phyloP scores from a whole-genome alignment of 2,888 invertebrate species.

The Stenichneumon culpator region DNA sequence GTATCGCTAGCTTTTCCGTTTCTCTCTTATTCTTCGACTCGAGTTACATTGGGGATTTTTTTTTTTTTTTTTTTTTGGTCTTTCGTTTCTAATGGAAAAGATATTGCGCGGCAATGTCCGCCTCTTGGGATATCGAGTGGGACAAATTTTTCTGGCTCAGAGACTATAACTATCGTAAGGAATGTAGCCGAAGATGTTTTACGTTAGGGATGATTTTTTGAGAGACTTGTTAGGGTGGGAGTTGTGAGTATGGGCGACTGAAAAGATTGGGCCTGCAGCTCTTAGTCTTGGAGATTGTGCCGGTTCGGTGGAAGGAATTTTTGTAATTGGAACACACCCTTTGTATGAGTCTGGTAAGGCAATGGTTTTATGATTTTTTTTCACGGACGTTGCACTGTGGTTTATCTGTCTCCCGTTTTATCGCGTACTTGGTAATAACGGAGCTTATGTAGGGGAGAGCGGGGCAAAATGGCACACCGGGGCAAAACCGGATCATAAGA shows the following conservation, averaged over 20 bases:
- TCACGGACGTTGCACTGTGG: too few relatives aligned
- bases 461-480: too few relatives aligned
- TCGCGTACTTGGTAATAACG: too few relatives aligned
- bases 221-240: not conserved
- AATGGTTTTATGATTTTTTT: too few relatives aligned
- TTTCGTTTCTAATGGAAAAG: slow-evolving; percentile 10
- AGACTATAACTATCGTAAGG: not conserved
- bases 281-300: too few relatives aligned
- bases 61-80: not conserved
- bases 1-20: slow-evolving; percentile 46
- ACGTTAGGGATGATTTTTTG: not conserved
- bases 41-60: not conserved
- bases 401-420: too few relatives aligned
- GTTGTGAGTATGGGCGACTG: too few relatives aligned
- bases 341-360: too few relatives aligned
- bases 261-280: too few relatives aligned
- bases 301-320: too few relatives aligned
- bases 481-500: too few relatives aligned
- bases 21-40: slow-evolving; percentile 52
- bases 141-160: slow-evolving; percentile 1
- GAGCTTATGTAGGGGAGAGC: too few relatives aligned
- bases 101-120: not conserved
- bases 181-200: slow-evolving; percentile 6
- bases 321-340: not conserved
- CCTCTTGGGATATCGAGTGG: not conserved